Evolutionary conservation across 2,113 vertebrate species (phyloP).

Genomic region (Cochlearius cochlearius): DNA sequence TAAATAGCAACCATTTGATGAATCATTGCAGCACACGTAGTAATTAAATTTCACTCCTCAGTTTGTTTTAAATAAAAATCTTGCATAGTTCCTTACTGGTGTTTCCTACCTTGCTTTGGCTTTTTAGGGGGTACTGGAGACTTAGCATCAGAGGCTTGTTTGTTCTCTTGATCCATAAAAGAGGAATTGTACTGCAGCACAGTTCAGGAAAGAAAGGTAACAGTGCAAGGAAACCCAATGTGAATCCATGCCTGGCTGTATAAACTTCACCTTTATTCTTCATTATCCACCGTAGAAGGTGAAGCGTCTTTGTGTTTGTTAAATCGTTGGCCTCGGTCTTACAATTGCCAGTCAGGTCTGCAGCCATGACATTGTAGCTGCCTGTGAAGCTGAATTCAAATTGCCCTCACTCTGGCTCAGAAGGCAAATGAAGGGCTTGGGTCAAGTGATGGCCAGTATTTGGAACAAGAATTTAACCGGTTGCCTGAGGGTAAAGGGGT

Average conservation of each 20-base stretch:
- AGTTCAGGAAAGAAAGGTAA: background rate
- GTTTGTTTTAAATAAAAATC: conserved; percentile 9
- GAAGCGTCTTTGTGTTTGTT: background rate
- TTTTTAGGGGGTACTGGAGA: background rate
- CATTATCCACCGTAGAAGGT: background rate
- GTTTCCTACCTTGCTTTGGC: background rate
- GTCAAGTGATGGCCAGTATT: background rate
- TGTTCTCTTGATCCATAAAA: background rate
- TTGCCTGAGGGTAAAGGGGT: background rate
- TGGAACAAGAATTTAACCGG: background rate
- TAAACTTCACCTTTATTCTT: conserved; percentile 4
- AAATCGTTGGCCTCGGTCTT: background rate
- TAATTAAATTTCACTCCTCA: background rate
- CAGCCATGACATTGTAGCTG: background rate
- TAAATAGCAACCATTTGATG: background rate
- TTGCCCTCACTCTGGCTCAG: background rate
- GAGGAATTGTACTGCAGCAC: background rate
- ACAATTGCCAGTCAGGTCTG: background rate
- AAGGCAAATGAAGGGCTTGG: background rate
- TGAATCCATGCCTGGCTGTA: background rate
- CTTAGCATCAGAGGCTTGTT: background rate
- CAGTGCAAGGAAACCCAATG: background rate
- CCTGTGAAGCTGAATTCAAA: background rate
- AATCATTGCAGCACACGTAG: background rate
- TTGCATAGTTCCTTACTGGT: background rate